phyloP scores from a whole-genome alignment of 2,888 invertebrate species.

The Tortrix viridana region DNA sequence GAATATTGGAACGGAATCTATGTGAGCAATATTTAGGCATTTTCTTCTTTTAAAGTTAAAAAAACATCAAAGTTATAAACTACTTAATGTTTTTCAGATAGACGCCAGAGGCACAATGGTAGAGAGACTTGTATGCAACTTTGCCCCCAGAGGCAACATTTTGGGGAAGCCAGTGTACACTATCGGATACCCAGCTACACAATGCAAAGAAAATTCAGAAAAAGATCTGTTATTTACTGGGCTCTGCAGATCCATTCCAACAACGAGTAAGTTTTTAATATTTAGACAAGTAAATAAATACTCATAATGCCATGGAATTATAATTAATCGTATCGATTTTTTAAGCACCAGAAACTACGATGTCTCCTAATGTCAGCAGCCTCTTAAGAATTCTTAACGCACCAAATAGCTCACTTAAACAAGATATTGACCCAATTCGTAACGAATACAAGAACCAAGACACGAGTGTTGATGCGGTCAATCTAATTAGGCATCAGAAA shows the following conservation, averaged over 20 bases:
- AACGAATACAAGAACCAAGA: constrained; percentile 55
- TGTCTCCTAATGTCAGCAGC: constrained; percentile 52
- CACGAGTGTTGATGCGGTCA: constrained; percentile 45
- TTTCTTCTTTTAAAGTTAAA: no score
- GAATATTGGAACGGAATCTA: no score
- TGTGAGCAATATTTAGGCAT: no score
- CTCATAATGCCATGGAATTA: no score
- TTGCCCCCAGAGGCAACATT: constrained; percentile 69
- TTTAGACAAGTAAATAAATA: no score
- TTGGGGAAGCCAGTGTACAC: constrained; percentile 66
- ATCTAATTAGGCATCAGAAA: constrained; percentile 57
- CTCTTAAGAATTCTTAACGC: constrained; percentile 67
- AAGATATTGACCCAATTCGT: constrained; percentile 61
- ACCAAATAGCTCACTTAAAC: constrained; percentile 58
- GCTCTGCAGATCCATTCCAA: constrained; percentile 48
- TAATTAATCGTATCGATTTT: constrained; percentile 23
- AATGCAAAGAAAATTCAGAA: constrained; percentile 55
- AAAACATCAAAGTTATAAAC: neutral
- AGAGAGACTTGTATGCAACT: constrained; percentile 73
- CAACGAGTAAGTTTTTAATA: constrained; percentile 12
- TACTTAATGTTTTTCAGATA: constrained; percentile 48
- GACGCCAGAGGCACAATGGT: constrained; percentile 50
- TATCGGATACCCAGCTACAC: constrained; percentile 68
- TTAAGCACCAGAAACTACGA: constrained; percentile 50
- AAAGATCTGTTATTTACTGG: constrained; percentile 55